Evolutionary conservation across 2,888 invertebrate genomes (phyloP).

Genomic region (Aleiodes testaceus): DNA sequence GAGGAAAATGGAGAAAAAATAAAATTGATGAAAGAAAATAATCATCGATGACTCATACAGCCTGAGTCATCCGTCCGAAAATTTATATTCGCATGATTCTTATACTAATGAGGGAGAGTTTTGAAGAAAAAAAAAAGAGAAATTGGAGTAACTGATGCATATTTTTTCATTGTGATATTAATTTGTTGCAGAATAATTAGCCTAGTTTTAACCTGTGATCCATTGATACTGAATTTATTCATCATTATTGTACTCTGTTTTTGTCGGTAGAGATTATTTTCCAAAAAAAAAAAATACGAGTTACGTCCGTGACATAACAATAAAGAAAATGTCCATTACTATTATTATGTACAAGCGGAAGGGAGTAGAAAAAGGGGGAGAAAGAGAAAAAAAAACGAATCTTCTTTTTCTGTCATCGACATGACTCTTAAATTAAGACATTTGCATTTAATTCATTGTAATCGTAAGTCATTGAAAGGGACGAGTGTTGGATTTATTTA

Average conservation of each 20-base stretch:
- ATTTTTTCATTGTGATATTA: slow-evolving; percentile 70
- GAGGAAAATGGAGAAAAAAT: too few relatives aligned
- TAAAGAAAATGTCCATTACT: slow-evolving; percentile 47
- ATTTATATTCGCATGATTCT: slow-evolving; percentile 10
- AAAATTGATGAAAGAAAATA: neutral
- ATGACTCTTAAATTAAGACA: neutral
- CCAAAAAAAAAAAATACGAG: slow-evolving; percentile 8
- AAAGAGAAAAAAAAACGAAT: slow-evolving; percentile 16
- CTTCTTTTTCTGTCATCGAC: slow-evolving; percentile 1
- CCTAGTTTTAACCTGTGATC: slow-evolving; percentile 68
- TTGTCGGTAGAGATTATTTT: slow-evolving; percentile 36
- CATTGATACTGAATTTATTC: slow-evolving; percentile 52
- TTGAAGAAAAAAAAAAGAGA: neutral
- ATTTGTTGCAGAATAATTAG: slow-evolving; percentile 65
- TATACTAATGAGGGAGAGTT: neutral
- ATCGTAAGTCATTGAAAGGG: neutral
- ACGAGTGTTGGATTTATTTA: slow-evolving; percentile 41
- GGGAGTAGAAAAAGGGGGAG: slow-evolving; percentile 2
- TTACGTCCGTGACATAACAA: slow-evolving; percentile 63
- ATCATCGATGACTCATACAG: slow-evolving; percentile 36
- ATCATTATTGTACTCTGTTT: slow-evolving; percentile 36
- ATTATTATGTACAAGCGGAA: neutral
- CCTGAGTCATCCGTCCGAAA: slow-evolving; percentile 61
- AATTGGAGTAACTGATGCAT: slow-evolving; percentile 62
- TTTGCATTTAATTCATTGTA: too few relatives aligned